These are phyloP conservation scores for Redunca redunca DNA, from an alignment of 2,113 vertebrate genomes.

Conservation along the genomic window DNA sequence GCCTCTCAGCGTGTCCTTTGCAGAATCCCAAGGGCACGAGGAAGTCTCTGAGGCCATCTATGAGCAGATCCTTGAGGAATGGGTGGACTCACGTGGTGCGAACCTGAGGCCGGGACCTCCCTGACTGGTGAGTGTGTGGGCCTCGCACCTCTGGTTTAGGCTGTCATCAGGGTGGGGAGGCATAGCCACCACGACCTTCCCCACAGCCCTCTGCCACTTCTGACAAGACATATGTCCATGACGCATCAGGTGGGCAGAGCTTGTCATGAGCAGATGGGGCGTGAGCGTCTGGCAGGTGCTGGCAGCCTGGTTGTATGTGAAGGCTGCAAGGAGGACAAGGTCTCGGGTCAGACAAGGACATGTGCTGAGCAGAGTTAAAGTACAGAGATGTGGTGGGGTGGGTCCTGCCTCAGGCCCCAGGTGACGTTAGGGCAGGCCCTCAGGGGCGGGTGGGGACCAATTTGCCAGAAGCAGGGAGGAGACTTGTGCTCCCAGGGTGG, in stretches of 20 bases:
- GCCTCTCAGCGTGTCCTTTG: not conserved
- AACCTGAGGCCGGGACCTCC: not conserved
- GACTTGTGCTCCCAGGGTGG: not conserved
- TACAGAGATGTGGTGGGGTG: not conserved
- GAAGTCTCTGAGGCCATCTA: not conserved
- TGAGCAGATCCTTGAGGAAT: not conserved
- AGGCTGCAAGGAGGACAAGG: not conserved
- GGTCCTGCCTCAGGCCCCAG: not conserved
- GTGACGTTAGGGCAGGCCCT: not conserved
- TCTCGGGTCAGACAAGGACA: not conserved
- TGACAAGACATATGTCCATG: accelerated
- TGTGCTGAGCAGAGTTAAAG: not conserved
- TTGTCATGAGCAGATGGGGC: not conserved
- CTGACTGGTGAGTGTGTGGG: not conserved
- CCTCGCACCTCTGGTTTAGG: not conserved
- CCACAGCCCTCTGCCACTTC: not conserved
- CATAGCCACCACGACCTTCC: not conserved
- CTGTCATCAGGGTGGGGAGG: not conserved
- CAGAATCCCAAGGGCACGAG: not conserved
- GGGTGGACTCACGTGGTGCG: not conserved
- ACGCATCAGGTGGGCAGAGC: not conserved
- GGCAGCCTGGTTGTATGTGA: not conserved
- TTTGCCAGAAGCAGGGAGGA: not conserved
- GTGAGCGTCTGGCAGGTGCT: no score
- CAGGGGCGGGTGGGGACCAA: not conserved